Conservation (phyloP, 1,140 invertebrate genomes). For the Drosophila serrata region DNA sequence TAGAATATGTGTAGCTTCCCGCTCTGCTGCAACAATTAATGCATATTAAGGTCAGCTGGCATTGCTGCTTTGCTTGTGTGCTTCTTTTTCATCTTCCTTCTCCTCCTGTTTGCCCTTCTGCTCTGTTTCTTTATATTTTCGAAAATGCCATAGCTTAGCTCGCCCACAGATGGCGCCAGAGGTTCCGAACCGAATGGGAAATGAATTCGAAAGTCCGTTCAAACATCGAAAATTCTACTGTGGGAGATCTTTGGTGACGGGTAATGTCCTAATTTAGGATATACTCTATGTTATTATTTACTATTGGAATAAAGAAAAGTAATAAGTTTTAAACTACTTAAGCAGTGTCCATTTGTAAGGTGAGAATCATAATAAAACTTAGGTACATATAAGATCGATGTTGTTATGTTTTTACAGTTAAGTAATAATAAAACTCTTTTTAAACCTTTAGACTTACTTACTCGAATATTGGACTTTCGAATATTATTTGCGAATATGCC, state of each 20-base stretch:
- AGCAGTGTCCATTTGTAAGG: too few relatives aligned
- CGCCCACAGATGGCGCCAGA: slow-evolving; percentile 60
- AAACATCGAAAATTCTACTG: not conserved
- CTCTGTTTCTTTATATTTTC: slow-evolving; percentile 18
- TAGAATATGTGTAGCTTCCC: slow-evolving; percentile 46
- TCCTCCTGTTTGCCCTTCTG: slow-evolving; percentile 6
- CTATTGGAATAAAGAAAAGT: not conserved
- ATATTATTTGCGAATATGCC: too few relatives aligned
- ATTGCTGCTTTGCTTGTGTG: slow-evolving; percentile 7
- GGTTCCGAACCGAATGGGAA: slow-evolving; percentile 2
- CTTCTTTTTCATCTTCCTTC: not conserved
- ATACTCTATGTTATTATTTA: too few relatives aligned
- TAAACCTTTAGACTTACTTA: too few relatives aligned
- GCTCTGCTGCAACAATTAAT: slow-evolving; percentile 68
- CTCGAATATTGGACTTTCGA: too few relatives aligned
- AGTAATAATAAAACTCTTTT: too few relatives aligned
- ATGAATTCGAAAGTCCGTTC: not conserved
- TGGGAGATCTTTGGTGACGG: not conserved
- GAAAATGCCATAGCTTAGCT: slow-evolving; percentile 3
- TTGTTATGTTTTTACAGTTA: too few relatives aligned
- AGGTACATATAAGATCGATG: too few relatives aligned
- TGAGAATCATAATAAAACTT: too few relatives aligned
- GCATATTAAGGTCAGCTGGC: slow-evolving; percentile 71
- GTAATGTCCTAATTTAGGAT: not conserved
- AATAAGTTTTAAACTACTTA: not conserved